Evolutionary conservation across 1,140 invertebrate species (phyloP).

Genomic region (Cydia splendana): DNA sequence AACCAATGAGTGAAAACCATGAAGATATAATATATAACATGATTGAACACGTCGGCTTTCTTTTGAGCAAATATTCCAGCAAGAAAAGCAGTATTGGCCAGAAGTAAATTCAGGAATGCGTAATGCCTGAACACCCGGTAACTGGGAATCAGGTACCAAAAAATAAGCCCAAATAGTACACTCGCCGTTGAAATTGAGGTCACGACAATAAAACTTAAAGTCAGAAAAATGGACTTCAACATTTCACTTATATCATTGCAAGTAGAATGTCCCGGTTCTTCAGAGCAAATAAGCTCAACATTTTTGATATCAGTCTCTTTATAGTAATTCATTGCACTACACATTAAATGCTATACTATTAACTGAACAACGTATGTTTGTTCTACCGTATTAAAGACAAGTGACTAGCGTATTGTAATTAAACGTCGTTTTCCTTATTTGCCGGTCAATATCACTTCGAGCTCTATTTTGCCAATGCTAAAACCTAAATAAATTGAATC

Average conservation of each 20-base stretch:
- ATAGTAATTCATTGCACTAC: background rate
- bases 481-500: too few relatives aligned
- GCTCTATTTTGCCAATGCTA: too few relatives aligned
- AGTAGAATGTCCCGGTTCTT: background rate
- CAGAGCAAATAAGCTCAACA: background rate
- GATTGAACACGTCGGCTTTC: background rate
- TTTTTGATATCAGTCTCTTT: background rate
- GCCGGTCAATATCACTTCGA: background rate
- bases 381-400: background rate
- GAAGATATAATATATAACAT: background rate
- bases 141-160: background rate
- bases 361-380: background rate
- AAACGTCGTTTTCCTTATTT: background rate
- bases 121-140: background rate
- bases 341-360: background rate
- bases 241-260: background rate
- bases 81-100: background rate
- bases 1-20: conserved; percentile 6
- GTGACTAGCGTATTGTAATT: background rate
- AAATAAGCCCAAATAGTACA: background rate
- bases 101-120: background rate
- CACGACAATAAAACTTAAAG: background rate
- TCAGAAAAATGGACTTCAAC: background rate
- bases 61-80: background rate
- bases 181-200: background rate